Conservation (phyloP, 2,113 vertebrate species). For the Symphodus melops region DNA sequence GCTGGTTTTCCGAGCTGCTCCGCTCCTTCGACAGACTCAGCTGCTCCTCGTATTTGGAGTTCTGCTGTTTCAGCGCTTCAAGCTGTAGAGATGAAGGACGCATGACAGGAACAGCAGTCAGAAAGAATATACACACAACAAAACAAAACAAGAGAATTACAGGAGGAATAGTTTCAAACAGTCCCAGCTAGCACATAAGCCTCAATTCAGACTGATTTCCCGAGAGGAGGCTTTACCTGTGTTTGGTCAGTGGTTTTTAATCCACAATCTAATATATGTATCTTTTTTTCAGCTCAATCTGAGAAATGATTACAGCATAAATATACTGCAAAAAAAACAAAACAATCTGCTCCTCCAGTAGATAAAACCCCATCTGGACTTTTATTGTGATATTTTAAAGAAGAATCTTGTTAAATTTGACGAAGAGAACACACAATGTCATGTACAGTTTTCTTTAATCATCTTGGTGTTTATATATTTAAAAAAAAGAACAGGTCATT, state of each 20-base stretch:
- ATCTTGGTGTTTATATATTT: not conserved
- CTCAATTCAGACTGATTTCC: not conserved
- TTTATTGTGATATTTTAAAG: not conserved
- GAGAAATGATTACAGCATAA: not conserved
- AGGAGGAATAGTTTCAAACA: not conserved
- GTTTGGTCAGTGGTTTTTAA: not conserved
- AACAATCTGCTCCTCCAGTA: not conserved
- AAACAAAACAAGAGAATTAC: not conserved
- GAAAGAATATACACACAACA: not conserved
- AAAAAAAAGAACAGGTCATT: not conserved
- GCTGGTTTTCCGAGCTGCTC: slow-evolving; percentile 86
- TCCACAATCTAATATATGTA: not conserved
- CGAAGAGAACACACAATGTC: not conserved
- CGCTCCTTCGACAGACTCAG: slow-evolving; percentile 87
- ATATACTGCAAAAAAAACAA: not conserved
- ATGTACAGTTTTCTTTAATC: not conserved
- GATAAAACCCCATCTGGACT: not conserved
- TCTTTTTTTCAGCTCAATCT: not conserved
- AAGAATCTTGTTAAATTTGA: too few relatives aligned
- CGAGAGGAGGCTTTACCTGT: not conserved
- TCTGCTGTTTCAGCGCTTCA: slow-evolving; percentile 90
- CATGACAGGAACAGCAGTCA: slow-evolving; percentile 3
- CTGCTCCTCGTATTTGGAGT: slow-evolving; percentile 88
- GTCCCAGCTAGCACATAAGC: not conserved
- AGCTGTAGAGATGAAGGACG: slow-evolving; percentile 78